Evolutionary conservation across 2,113 vertebrate species (phyloP), one percentile per base, ranked within the genome.

Genomic region (Scortum barcoo): DNA sequence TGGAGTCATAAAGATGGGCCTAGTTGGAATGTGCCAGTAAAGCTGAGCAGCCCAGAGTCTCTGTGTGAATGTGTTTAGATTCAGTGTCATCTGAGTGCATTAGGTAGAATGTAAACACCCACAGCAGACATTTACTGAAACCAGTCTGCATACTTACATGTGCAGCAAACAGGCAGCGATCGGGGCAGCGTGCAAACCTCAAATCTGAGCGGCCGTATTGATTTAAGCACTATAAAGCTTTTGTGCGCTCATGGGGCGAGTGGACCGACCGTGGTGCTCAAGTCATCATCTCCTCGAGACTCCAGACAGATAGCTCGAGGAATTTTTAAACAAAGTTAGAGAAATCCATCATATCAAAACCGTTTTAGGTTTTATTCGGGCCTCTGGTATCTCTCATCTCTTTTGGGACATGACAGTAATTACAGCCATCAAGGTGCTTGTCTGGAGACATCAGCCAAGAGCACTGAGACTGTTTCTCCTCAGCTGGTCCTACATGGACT

Each of bases 301-400:
- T 93, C 92, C 92, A 92, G 96, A 96, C 96, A 96, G 97, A 97
- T 92, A 94, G 94, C 95, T 96, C 93, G 92, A 93, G 96, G 95
- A 96, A 97, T 96, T 96, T 97, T 96, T 96, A 98, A 99, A 98
- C 97, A 98, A 96, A 94, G 96, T 95, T 94, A 93, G 93, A 91
- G 96, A 96, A 96, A 98, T 98, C 96, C 97, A 97, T 98, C 96
- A 96, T 96, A 97, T 97, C 96, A 97, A 97, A 99, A 97, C 95
- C 93, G 94, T 97, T 99, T 97, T 96, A 95, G 97, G 96, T 97
- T 98, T 99, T 98, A 97, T 98, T 98, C 97, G 96, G 96, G 96
- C 93, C 96, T 95, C 96, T 98, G 97, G 97, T 95, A 95, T 97
- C 96, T 96, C 96, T 97, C 95, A 94, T 95, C 96, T 95, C 96